phyloP scores from a whole-genome alignment of 1,140 invertebrate genomes.

The Diprion similis region DNA sequence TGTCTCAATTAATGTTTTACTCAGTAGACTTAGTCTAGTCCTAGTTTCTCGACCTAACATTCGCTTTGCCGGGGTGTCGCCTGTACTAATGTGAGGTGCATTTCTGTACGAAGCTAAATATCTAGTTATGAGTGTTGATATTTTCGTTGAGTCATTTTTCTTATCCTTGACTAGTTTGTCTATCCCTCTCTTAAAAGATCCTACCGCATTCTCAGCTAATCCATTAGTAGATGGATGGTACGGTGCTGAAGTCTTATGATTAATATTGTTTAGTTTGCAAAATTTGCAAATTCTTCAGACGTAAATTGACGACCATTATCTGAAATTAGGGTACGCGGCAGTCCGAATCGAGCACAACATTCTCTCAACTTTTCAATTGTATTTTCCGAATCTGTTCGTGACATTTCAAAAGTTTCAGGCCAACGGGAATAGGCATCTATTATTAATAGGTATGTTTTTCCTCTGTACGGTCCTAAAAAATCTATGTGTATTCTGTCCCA shows the following conservation, averaged over 20 bases:
- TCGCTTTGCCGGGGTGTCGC: constrained; percentile 9
- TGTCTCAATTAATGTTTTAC: too few relatives aligned
- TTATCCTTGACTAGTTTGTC: constrained; percentile 26
- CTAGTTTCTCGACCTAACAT: background rate
- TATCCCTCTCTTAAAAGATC: constrained; percentile 39
- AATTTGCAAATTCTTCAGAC: constrained; percentile 36
- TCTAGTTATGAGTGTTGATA: too few relatives aligned
- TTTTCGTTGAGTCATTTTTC: too few relatives aligned
- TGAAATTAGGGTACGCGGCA: constrained; percentile 33
- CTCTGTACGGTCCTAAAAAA: constrained; percentile 50
- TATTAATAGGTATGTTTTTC: constrained; percentile 47
- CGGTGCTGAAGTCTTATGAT: constrained; percentile 31
- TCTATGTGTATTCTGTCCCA: constrained; percentile 48
- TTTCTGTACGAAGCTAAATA: too few relatives aligned
- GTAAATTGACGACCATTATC: constrained; percentile 38
- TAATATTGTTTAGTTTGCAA: constrained; percentile 37
- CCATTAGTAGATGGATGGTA: constrained; percentile 45
- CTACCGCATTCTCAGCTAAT: constrained; percentile 41
- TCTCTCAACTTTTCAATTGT: constrained; percentile 35
- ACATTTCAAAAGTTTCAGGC: constrained; percentile 32
- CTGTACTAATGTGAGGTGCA: constrained; percentile 11
- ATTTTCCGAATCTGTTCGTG: constrained; percentile 17
- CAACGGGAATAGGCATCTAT: constrained; percentile 58
- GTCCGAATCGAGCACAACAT: constrained; percentile 36
- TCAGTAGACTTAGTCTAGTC: too few relatives aligned